Percentiles rank a stretch among this genome's conserved stretches.
phyloP scores from a whole-genome alignment of 2,113 vertebrate genomes.

The Sander vitreus region DNA sequence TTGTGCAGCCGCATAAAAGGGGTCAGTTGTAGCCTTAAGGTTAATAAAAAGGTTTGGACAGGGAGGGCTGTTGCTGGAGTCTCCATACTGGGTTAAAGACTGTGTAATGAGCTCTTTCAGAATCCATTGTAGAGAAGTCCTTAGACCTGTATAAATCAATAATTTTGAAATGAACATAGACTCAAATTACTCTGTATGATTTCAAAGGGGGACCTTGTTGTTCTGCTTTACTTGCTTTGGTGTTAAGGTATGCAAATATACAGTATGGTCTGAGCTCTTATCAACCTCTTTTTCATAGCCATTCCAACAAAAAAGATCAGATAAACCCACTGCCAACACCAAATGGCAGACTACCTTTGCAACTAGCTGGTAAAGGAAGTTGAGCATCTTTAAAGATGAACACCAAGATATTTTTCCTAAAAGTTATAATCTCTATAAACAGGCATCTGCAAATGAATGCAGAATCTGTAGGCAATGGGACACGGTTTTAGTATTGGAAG shows the following conservation, averaged over 20 bases:
- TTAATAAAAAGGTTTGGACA: slow-evolving; percentile 43
- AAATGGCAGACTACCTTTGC: no score
- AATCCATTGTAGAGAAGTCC: not conserved
- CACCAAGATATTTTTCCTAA: not conserved
- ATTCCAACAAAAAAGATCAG: not conserved
- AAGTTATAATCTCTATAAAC: not conserved
- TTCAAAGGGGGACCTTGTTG: not conserved
- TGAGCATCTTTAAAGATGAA: not conserved
- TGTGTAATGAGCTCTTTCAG: not conserved
- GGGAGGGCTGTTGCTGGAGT: not conserved
- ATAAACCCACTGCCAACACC: not conserved
- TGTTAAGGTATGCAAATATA: not conserved
- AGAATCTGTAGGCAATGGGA: no score
- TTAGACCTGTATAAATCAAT: slow-evolving; percentile 5
- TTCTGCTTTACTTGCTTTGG: not conserved
- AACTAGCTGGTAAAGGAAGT: not conserved
- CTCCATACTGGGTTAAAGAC: slow-evolving; percentile 9
- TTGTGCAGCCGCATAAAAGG: slow-evolving; percentile 57
- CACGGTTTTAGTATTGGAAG: no score
- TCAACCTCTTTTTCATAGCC: not conserved
- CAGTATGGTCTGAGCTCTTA: not conserved
- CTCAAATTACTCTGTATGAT: not conserved
- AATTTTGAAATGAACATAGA: not conserved
- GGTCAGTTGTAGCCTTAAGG: slow-evolving; percentile 67
- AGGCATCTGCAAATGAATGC: no score